Evolutionary conservation across 2,113 vertebrate genomes (phyloP), one percentile per base, ranked within the genome.

Genomic region (Hippoglossus stenolepis): DNA sequence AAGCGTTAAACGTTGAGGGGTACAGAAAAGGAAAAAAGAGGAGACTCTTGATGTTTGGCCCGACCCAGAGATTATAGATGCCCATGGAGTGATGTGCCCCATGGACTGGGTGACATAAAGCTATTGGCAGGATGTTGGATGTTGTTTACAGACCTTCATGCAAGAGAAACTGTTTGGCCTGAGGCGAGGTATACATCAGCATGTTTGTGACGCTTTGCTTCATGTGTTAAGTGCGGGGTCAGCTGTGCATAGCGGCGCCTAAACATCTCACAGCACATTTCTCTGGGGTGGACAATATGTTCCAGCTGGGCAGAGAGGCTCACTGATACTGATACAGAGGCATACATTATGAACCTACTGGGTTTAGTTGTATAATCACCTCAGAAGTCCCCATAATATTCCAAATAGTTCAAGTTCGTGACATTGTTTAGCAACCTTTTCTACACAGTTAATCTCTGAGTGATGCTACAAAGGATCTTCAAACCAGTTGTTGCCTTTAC

Each of bases 71-170:
- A 77, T 85, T 82, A 82, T 56, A 83, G 57, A 77, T 57, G 63
- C 2, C 80, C 12, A 6, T 65, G 43, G 59, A 81, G 65, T 21
- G 73, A 71, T 73, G 71, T 69, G 56, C 81, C 73, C 79, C 72
- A 62, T 77, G 75, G 83, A 26, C 53, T 59, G 15, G 23, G 58
- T 85, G 86, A 89, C 75, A 86, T 67, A 70, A 81, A 59, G 49
- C 65, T 70, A 80, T 75, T 90, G 87, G 80, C 81, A 84, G 76
- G 77, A 86, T 73, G 62, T 70, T 69, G 61, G 67, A 45, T 68
- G 80, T 75, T 88, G 88, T 87, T 84, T 87, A 67, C 38, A 28
- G 77, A 85, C 70, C 65, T 60, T 89, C 74, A 84, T 76, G 75
- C 59, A 24, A 77, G 59, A 69, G 31, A 74, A 63, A 64, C 54